Evolutionary conservation across 2,113 vertebrate genomes (phyloP).

Genomic region (Toxotes jaculatrix): DNA sequence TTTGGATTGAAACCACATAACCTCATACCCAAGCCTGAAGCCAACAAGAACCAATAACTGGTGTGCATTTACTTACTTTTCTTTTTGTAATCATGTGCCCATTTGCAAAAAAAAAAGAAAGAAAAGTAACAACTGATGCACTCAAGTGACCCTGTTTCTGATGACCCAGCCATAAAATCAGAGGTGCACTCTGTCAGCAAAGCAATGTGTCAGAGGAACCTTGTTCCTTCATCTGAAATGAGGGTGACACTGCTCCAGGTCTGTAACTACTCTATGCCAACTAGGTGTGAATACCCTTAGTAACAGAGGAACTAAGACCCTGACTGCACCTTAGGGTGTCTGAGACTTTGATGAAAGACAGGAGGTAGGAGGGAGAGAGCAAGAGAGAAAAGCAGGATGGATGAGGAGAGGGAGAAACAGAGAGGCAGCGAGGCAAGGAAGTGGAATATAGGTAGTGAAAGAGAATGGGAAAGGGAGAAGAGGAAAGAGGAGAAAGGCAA

Average conservation of each 20-base stretch:
- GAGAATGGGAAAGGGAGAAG: background rate
- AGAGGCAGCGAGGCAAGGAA: conserved; percentile 10
- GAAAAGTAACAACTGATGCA: background rate
- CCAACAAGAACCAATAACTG: background rate
- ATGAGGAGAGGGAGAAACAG: conserved; percentile 1
- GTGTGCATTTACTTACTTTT: background rate
- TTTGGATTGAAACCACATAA: conserved; percentile 18
- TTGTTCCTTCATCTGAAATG: conserved; percentile 19
- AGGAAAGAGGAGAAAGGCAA: background rate
- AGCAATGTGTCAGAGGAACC: conserved; percentile 7
- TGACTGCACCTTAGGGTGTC: conserved; percentile 36
- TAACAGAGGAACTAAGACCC: conserved; percentile 37
- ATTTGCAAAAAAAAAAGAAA: background rate
- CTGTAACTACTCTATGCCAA: conserved; percentile 43
- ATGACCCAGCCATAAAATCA: conserved; percentile 7
- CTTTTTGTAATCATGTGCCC: background rate
- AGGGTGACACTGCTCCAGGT: conserved; percentile 29
- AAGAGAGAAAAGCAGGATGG: background rate
- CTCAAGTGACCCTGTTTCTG: conserved; percentile 16
- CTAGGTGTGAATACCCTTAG: conserved; percentile 38
- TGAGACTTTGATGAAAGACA: conserved; percentile 48
- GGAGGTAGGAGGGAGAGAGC: background rate
- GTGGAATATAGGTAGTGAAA: background rate
- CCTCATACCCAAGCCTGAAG: background rate
- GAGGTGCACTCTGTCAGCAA: background rate